phyloP scores from a whole-genome alignment of 2,888 invertebrate species.

The Athalia cordata region DNA sequence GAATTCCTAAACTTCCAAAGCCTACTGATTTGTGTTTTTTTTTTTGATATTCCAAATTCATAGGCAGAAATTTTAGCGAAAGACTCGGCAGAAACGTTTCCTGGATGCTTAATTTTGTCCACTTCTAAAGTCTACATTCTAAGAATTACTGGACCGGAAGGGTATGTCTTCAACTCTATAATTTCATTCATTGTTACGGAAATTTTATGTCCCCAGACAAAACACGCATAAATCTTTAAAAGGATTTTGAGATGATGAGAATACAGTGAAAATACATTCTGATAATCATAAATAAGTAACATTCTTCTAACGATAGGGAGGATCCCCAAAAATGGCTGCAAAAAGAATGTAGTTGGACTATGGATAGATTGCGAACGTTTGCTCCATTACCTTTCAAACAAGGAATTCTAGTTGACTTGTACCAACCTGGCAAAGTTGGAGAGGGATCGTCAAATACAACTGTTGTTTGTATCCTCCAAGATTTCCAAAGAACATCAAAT shows the following conservation, averaged over 20 bases:
- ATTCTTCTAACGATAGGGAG: conserved; percentile 65
- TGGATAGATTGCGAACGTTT: conserved; percentile 73
- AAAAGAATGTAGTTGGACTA: conserved; percentile 73
- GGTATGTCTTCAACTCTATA: conserved; percentile 58
- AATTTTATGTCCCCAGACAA: too few relatives aligned
- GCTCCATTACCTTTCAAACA: conserved; percentile 77
- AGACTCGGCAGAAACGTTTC: conserved; percentile 64
- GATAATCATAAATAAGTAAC: background rate
- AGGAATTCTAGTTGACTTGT: conserved; percentile 74
- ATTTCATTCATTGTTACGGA: too few relatives aligned
- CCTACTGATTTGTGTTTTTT: conserved; percentile 14
- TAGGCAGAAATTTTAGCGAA: conserved; percentile 72
- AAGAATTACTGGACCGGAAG: conserved; percentile 73
- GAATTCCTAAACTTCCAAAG: background rate
- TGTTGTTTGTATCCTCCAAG: conserved; percentile 74
- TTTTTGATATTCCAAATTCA: conserved; percentile 29
- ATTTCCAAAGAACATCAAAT: conserved; percentile 75
- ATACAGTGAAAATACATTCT: background rate
- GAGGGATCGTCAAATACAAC: conserved; percentile 62
- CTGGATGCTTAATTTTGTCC: conserved; percentile 76
- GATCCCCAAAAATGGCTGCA: conserved; percentile 76
- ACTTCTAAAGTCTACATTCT: conserved; percentile 76
- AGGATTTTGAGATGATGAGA: background rate
- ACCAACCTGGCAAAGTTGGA: conserved; percentile 69
- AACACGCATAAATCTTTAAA: too few relatives aligned